Conservation (phyloP, 2,113 vertebrate genomes). For the Pogona vitticeps region DNA sequence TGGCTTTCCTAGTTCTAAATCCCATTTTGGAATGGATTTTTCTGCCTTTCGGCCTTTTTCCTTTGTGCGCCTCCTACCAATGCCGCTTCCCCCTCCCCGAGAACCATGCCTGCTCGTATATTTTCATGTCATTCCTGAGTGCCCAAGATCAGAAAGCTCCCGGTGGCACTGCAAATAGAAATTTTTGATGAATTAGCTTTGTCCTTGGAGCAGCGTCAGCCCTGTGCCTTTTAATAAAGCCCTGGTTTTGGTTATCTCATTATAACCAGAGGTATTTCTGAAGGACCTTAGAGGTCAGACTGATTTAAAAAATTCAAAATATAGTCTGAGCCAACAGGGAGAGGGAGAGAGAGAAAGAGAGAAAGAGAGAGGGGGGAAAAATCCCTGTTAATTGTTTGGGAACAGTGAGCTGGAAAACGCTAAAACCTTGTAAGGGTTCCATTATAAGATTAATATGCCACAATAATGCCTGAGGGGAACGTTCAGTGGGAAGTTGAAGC, state of each 20-base stretch:
- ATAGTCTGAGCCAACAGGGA: not conserved
- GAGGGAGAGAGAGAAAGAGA: not conserved
- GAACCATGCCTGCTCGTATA: not conserved
- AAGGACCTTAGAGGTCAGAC: constrained; percentile 8
- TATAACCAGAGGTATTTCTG: not conserved
- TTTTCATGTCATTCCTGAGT: not conserved
- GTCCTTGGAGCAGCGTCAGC: not conserved
- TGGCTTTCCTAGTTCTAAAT: not conserved
- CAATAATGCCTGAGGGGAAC: not conserved
- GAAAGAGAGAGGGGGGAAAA: not conserved
- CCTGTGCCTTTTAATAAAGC: not conserved
- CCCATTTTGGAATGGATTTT: not conserved
- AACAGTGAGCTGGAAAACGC: constrained; percentile 18
- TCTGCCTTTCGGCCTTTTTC: not conserved
- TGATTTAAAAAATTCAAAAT: constrained; percentile 12
- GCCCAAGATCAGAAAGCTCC: constrained; percentile 1
- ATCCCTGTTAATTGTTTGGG: constrained; percentile 23
- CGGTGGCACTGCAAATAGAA: not conserved
- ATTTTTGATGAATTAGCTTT: not conserved
- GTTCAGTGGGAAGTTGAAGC: not conserved
- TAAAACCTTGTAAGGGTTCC: constrained; percentile 3
- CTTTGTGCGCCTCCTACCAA: not conserved
- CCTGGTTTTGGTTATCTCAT: constrained; percentile 13
- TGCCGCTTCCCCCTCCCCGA: not conserved
- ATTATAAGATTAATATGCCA: constrained; percentile 15